Percentiles rank a stretch among this genome's conserved stretches.
These are phyloP conservation scores for Tipula lateralis DNA, from an alignment of 2,888 invertebrate species.

Conservation along the genomic window DNA sequence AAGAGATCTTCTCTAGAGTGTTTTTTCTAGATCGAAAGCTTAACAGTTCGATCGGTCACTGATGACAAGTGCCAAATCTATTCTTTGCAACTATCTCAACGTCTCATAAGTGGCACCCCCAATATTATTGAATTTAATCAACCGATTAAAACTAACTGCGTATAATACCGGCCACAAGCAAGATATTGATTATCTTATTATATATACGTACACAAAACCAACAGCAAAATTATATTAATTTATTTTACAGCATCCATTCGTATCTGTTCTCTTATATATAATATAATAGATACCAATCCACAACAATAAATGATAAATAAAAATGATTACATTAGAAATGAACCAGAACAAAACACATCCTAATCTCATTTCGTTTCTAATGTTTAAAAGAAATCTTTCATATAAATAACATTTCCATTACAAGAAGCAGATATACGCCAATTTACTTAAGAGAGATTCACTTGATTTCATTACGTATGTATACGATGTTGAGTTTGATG, in stretches of 20 bases:
- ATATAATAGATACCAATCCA: not conserved
- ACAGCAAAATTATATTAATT: not conserved
- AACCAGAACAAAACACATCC: not conserved
- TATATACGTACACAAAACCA: too few species aligned
- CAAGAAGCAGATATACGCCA: not conserved
- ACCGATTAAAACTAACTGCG: not conserved
- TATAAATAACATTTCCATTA: not conserved
- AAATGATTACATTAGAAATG: slow-evolving; percentile 11
- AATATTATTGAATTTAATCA: not conserved
- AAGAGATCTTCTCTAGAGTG: too few species aligned
- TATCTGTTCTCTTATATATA: not conserved
- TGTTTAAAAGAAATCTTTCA: not conserved
- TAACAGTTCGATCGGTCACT: too few species aligned
- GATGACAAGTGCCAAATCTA: too few species aligned
- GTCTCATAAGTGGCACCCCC: not conserved
- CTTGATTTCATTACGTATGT: not conserved
- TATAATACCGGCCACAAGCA: not conserved
- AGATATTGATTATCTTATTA: not conserved
- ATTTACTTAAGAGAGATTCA: not conserved
- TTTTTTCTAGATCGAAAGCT: too few species aligned
- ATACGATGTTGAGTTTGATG: not conserved
- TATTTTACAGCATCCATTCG: not conserved
- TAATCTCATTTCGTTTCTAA: not conserved
- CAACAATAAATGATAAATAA: slow-evolving; percentile 11
- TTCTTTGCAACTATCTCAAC: too few species aligned